Evolutionary conservation across 2,113 vertebrate genomes (phyloP).

Genomic region (Zosterops japonicus): DNA sequence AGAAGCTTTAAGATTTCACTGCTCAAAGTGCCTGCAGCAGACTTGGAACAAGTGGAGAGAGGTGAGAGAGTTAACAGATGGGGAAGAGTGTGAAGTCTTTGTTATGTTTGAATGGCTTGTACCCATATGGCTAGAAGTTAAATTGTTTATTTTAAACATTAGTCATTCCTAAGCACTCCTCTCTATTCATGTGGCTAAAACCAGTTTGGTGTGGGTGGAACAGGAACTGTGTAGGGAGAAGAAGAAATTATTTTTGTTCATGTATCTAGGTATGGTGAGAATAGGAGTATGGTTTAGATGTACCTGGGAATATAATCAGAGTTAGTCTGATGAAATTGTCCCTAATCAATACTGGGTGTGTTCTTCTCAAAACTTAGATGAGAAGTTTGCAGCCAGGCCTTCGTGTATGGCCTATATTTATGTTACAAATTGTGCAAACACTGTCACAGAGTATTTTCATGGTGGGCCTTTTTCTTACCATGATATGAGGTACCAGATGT

Average conservation of each 20-base stretch:
- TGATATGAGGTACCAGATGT: neutral
- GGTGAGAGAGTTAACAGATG: conserved; percentile 58
- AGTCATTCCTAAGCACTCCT: neutral
- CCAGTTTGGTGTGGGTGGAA: neutral
- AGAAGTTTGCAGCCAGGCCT: neutral
- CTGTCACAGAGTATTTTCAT: neutral
- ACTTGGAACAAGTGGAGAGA: conserved; percentile 75
- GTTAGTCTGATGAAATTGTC: neutral
- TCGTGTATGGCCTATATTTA: neutral
- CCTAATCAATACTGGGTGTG: neutral
- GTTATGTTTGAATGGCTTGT: neutral
- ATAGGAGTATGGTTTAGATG: neutral
- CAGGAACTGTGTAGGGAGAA: neutral
- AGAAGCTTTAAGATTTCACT: conserved; percentile 45
- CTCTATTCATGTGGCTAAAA: neutral
- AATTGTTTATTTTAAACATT: neutral
- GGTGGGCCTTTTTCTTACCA: neutral
- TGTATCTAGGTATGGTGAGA: neutral
- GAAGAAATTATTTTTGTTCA: neutral
- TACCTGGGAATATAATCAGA: neutral
- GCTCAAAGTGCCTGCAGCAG: conserved; percentile 23
- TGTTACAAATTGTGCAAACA: neutral
- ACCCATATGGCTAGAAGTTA: neutral
- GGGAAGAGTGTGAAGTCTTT: neutral
- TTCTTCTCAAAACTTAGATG: neutral